phyloP scores from a whole-genome alignment of 2,888 invertebrate genomes.

The Vandiemenella viatica region DNA sequence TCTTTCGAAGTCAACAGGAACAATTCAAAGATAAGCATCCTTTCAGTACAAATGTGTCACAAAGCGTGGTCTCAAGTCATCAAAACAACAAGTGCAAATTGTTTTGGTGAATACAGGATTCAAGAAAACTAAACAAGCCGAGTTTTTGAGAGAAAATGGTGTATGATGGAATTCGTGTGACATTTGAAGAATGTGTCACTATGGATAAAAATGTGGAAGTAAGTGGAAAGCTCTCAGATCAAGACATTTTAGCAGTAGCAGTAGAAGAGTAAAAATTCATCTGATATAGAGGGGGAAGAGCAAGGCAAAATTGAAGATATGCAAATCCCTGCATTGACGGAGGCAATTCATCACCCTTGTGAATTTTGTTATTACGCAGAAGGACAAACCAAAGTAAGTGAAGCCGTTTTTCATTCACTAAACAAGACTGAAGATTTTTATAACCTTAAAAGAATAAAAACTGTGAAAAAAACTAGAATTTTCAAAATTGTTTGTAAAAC shows the following conservation, averaged over 20 bases:
- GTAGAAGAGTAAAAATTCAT: not conserved
- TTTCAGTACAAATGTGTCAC: constrained; percentile 1
- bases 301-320: not conserved
- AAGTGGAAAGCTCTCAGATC: not conserved
- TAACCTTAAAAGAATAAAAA: too few relatives aligned
- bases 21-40: not conserved
- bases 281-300: not conserved
- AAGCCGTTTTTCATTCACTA: too few relatives aligned
- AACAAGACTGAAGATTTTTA: too few relatives aligned
- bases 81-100: not conserved
- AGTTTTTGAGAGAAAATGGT: not conserved
- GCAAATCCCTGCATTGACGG: not conserved
- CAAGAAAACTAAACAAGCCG: not conserved
- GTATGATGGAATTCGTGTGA: not conserved
- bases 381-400: too few relatives aligned
- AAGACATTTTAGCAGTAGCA: constrained; percentile 2
- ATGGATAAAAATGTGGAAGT: too few relatives aligned
- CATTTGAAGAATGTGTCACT: not conserved
- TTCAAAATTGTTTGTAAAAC: too few relatives aligned
- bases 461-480: too few relatives aligned
- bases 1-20: too few relatives aligned
- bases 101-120: not conserved
- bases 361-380: too few relatives aligned
- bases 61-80: constrained; percentile 1
- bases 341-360: too few relatives aligned